A percentile compares a stretch with the other conserved stretches of the same genome.
Evolutionary conservation across 37 sponge, comb jelly and placozoan species (phyloP).

Genomic region (Cladorhizidae sp.): DNA sequence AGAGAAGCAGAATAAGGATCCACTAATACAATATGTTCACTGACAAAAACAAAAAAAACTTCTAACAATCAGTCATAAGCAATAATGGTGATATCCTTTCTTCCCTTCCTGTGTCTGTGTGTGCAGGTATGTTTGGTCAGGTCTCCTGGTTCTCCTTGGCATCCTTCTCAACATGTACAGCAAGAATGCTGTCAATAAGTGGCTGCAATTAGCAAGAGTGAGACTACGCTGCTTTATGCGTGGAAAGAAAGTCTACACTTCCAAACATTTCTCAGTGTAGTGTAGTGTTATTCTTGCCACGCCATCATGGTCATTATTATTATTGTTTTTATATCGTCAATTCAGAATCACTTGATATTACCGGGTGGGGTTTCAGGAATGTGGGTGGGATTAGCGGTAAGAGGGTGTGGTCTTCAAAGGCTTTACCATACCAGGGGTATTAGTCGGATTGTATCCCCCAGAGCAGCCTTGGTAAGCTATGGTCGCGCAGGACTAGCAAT

Average conservation of each 20-base stretch:
- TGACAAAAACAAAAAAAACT: no score
- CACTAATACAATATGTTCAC: no score
- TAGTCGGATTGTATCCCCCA: no score
- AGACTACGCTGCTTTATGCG: background rate
- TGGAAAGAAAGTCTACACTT: background rate
- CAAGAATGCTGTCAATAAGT: slow-evolving; percentile 17
- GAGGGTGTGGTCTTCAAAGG: no score
- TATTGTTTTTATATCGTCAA: background rate
- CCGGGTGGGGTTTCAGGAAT: no score
- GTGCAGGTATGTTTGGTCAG: slow-evolving; percentile 69
- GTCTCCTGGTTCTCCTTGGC: slow-evolving; percentile 63
- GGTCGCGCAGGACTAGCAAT: no score
- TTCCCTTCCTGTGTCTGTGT: background rate
- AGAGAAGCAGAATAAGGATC: no score
- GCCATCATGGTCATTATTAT: background rate
- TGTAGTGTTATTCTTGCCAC: background rate
- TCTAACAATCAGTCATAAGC: no score
- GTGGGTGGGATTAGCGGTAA: no score
- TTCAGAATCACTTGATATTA: background rate
- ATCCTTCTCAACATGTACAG: slow-evolving; percentile 63
- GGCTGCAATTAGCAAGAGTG: background rate
- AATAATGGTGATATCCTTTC: no score
- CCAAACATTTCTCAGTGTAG: background rate
- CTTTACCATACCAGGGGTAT: no score
- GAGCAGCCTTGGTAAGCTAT: no score